A percentile compares a stretch with the other conserved stretches of the same genome.
These are phyloP conservation scores for Camponotus fellah DNA, from an alignment of 2,888 invertebrate genomes.

Conservation along the genomic window DNA sequence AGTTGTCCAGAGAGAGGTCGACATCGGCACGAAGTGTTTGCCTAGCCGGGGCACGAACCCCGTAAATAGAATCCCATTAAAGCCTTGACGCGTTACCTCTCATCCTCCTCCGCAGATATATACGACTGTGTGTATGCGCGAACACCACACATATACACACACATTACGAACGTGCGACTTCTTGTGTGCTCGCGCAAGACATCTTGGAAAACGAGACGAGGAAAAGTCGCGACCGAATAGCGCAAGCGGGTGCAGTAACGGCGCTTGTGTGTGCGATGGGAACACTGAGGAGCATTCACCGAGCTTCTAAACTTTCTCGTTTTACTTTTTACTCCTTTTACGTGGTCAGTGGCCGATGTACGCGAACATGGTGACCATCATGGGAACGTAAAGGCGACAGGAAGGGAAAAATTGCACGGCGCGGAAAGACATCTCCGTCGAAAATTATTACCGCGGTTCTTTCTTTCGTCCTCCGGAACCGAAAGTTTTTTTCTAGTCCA, in stretches of 20 bases:
- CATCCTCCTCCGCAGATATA: conserved; percentile 68
- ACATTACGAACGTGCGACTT: conserved; percentile 28
- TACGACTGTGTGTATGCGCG: conserved; percentile 26
- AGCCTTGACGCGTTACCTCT: conserved; percentile 80
- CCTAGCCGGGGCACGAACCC: conserved; percentile 83
- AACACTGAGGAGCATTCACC: conserved; percentile 36
- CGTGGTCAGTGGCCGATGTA: conserved; percentile 26
- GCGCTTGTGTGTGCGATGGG: conserved; percentile 35
- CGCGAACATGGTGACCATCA: conserved; percentile 23
- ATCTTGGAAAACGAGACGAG: conserved; percentile 45
- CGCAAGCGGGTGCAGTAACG: conserved; percentile 46
- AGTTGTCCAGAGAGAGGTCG: conserved; percentile 45
- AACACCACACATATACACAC: background rate
- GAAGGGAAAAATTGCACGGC: background rate
- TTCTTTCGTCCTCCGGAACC: background rate
- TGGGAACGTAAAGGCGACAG: background rate
- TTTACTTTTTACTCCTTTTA: conserved; percentile 28
- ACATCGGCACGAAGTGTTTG: conserved; percentile 79
- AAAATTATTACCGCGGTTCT: conserved; percentile 1
- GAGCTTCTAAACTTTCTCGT: conserved; percentile 43
- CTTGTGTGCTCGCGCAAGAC: conserved; percentile 37
- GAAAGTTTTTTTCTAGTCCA: background rate
- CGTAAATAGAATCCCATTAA: conserved; percentile 85
- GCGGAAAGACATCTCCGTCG: background rate
- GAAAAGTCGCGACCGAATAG: conserved; percentile 67